A percentile compares a stretch with the other conserved stretches of the same genome.
Conservation (phyloP, 2,113 vertebrate species). For the Circaetus cinerascens region DNA sequence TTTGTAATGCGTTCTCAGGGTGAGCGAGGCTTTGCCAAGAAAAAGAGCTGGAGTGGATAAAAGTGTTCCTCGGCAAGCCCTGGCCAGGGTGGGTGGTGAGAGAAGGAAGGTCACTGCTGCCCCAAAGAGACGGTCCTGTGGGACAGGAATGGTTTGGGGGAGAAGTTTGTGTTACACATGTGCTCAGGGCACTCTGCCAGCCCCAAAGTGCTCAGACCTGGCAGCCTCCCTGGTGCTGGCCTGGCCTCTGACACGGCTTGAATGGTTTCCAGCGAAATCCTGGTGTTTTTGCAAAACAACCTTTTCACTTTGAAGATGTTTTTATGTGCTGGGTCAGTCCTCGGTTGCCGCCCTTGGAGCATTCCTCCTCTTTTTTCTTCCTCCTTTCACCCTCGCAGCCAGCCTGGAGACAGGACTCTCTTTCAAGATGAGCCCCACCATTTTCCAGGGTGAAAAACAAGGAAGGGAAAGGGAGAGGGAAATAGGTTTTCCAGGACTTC, state of each 20-base stretch:
- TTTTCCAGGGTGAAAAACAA: background rate
- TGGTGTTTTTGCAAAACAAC: constrained; percentile 5
- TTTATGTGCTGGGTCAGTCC: background rate
- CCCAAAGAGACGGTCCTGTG: background rate
- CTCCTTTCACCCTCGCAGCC: background rate
- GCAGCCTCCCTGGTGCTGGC: background rate
- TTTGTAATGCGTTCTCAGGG: background rate
- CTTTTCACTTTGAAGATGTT: background rate
- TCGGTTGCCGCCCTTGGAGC: rapidly evolving
- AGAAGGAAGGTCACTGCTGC: background rate
- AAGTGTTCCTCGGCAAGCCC: background rate
- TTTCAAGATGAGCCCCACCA: background rate
- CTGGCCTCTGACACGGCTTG: rapidly evolving
- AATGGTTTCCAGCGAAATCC: background rate
- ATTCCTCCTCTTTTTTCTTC: background rate
- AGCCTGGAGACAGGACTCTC: background rate
- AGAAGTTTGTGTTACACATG: background rate
- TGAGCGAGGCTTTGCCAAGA: rapidly evolving
- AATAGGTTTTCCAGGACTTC: background rate
- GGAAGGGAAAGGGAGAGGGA: background rate
- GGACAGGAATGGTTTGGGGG: background rate
- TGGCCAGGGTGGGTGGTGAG: background rate
- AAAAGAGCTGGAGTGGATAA: background rate
- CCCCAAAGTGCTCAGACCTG: background rate
- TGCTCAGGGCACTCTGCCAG: background rate